phyloP scores from a whole-genome alignment of 2,888 invertebrate species.

The Fragum sueziense region DNA sequence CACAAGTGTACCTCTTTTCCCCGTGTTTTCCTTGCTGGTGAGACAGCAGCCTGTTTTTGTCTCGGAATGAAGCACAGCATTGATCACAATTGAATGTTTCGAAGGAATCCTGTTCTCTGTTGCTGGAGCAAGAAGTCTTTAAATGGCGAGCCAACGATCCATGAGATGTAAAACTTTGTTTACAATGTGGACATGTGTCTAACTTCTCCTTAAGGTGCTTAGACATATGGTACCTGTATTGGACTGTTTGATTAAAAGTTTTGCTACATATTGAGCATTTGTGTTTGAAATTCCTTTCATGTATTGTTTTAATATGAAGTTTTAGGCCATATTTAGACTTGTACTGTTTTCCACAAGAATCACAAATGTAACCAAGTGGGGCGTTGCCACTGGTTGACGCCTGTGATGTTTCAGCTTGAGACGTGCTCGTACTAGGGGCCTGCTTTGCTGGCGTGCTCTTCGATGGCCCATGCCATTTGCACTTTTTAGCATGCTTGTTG shows the following conservation, averaged over 20 bases:
- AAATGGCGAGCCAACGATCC: conserved; percentile 4
- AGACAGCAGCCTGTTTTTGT: neutral
- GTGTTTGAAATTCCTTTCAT: conserved; percentile 12
- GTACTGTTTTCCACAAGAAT: conserved; percentile 7
- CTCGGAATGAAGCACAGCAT: neutral
- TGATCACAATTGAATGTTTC: neutral
- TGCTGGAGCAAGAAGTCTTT: neutral
- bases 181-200: no score
- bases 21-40: conserved; percentile 7
- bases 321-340: conserved; percentile 9
- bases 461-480: conserved; percentile 11
- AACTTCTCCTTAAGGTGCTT: no score
- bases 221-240: neutral
- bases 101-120: neutral
- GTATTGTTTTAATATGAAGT: conserved; percentile 14
- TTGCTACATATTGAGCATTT: conserved; percentile 1
- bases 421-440: conserved; percentile 6
- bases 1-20: neutral
- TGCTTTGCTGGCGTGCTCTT: conserved; percentile 9
- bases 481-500: conserved; percentile 13
- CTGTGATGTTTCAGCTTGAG: conserved; percentile 5
- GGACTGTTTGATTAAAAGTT: neutral
- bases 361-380: conserved; percentile 12
- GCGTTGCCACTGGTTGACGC: conserved; percentile 6
- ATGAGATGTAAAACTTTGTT: neutral